Base-by-base conservation (phyloP, 2,888 invertebrate species). In the Phytoseiulus persimilis region DNA sequence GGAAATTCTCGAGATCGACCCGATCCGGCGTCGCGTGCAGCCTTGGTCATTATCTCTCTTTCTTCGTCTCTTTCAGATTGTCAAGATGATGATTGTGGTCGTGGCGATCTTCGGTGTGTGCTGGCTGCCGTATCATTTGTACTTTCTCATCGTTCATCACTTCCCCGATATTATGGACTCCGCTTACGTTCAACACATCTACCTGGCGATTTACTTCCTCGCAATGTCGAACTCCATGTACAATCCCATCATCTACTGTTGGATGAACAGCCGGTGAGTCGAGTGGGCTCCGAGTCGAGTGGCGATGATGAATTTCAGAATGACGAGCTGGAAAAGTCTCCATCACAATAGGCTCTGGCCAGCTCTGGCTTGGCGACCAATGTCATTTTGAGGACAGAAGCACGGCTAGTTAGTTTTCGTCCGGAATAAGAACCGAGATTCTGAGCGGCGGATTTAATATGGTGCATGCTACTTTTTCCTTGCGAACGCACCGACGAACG, bases 21-120 rank as follows among this genome's bases (percentile, higher is more conserved):
- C 11, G 18, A 65, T 14, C 18, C 11, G 18, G 18, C 28, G 28
- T 28, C 65, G 28, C 14, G 5, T 23, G 5, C 65, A 65, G 5
- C 9, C 1, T 65, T 28, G 28, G 18, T 65, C 65, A 65, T 23
- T 65, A 65, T 65, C 65, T 90, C 90, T 90, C n/a, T n/a, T n/a
- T 89, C 46, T 90, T 87, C 90, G 89, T 90, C 83, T 83, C 91
- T 91, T 91, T 2, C 94, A 98, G 98, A 97, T 98, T 90, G 98
- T 98, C 90, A 98, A 98, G 93, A 97, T 97, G 97, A 97, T 98
- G 97, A 97, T 98, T 92, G 96, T 97, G 3, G 97, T 98, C 23
- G 97, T 98, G 91, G 94, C 96, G 84, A 97, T 98, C 92, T 98
- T 98, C 93, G 97, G 96, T 83, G 95, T 98, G 0, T 98, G 98